Evolutionary conservation across 2,888 invertebrate genomes (phyloP).

Genomic region (Phengaris alcon): DNA sequence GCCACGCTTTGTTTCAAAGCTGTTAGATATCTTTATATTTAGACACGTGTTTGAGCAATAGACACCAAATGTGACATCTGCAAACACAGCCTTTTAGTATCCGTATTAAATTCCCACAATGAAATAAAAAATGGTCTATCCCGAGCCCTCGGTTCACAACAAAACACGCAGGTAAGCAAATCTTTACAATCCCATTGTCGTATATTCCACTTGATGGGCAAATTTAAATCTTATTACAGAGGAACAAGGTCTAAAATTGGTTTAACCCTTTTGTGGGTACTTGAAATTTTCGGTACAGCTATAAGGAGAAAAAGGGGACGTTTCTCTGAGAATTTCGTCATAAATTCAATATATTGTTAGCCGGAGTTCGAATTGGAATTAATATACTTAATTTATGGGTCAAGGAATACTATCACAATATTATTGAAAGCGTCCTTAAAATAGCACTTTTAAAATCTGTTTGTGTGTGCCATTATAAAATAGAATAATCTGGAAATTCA

Average conservation of each 20-base stretch:
- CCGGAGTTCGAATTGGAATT: constrained; percentile 4
- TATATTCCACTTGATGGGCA: constrained; percentile 58
- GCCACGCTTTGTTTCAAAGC: constrained; percentile 36
- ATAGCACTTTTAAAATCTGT: neutral
- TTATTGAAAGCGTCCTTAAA: neutral
- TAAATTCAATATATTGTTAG: constrained; percentile 24
- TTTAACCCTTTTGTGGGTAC: constrained; percentile 30
- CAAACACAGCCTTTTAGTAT: constrained; percentile 74
- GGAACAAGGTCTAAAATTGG: constrained; percentile 38
- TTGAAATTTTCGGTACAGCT: constrained; percentile 25
- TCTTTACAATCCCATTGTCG: constrained; percentile 72
- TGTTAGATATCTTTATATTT: constrained; percentile 48
- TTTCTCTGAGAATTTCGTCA: constrained; percentile 24
- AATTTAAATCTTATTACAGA: constrained; percentile 68
- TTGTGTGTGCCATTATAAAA: neutral
- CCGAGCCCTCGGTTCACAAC: constrained; percentile 70
- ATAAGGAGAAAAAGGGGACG: constrained; percentile 22
- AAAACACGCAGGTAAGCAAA: constrained; percentile 78
- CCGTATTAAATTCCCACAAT: constrained; percentile 76
- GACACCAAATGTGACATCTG: constrained; percentile 71
- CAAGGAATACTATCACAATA: neutral
- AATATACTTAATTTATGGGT: constrained; percentile 22
- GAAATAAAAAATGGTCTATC: constrained; percentile 70
- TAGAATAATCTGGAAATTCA: neutral
- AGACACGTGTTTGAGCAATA: constrained; percentile 70